Base-by-base conservation (phyloP, 2,888 invertebrate species). In the Lochmaea capreae region DNA sequence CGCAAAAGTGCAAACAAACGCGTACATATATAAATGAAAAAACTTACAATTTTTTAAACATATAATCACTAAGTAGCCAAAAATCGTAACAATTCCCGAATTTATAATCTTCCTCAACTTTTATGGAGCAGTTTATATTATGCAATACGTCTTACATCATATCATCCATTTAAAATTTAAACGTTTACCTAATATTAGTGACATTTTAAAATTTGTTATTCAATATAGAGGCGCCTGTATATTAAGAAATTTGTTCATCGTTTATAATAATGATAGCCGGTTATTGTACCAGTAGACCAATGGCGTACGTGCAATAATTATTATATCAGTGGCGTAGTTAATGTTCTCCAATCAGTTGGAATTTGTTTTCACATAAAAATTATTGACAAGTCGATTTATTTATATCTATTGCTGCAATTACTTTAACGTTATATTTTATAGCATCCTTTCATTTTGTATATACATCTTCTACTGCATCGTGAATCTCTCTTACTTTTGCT, bases 401-500 rank as follows among this genome's bases (percentile, higher is more conserved):
- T 54, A 6, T 16, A 54, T 16, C 9, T 54, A 54, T 54, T 16
- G 54, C 16, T 54, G 16, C 16, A 16, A 16, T 16, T 4, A 16
- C 16, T 16, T 16, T 1, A 54, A 18, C 9, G 16, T 54, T 54
- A 18, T 9, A 9, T 54, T n/a, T 14, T 54, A 43, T 43, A 4
- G 10, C 43, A 54, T 59, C 33, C 59, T 59, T 59, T 58, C 58
- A 26, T 18, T 22, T 58, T 18, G 9, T 12, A 58, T 9, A 26
- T n/a, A 57, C 16, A 57, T 26, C 22, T 26, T 59, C 14, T 14
- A 59, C 26, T 33, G 33, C 26, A 59, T 59, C 58, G 58, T 58
- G 58, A 18, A 58, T 58, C 18, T 22, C 26, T 58, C 33, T 59
- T 33, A 14, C 59, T 26, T 33, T 10, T 8, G 59, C 14, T n/a